phyloP scores from a whole-genome alignment of 1,140 invertebrate genomes.

The Stratiolaelaps scimitus region DNA sequence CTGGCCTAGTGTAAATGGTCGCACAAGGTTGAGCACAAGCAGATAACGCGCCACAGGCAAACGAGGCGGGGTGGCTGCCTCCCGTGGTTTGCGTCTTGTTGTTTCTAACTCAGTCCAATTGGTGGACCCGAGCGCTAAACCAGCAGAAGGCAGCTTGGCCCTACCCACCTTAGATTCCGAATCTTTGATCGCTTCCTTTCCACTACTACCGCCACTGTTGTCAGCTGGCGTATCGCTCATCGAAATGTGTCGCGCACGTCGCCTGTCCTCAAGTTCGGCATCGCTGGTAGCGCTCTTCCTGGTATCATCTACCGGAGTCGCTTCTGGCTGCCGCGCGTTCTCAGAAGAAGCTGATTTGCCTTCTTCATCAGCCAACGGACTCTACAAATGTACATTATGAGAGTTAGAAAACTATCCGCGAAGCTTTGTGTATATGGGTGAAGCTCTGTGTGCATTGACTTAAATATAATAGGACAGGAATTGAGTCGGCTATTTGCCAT shows the following conservation, averaged over 20 bases:
- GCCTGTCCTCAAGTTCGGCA: background rate
- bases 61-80: background rate
- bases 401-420: no score
- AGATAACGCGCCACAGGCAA: background rate
- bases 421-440: no score
- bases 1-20: slow-evolving; percentile 2
- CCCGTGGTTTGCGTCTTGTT: slow-evolving; percentile 5
- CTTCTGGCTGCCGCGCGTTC: background rate
- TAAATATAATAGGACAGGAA: no score
- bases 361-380: no score
- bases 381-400: no score
- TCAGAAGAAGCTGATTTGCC: no score
- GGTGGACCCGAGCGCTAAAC: slow-evolving; percentile 12
- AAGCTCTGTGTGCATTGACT: no score
- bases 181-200: background rate
- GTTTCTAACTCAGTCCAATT: slow-evolving; percentile 18
- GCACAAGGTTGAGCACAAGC: slow-evolving; percentile 9
- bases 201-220: background rate
- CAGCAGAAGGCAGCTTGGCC: background rate
- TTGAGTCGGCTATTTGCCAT: background rate
- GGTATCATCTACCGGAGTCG: background rate
- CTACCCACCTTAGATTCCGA: background rate
- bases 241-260: slow-evolving; percentile 12
- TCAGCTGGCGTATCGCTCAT: slow-evolving; percentile 5
- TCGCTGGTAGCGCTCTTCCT: background rate